Conservation (phyloP, 2,888 invertebrate genomes). For the Andrena hattorfiana region DNA sequence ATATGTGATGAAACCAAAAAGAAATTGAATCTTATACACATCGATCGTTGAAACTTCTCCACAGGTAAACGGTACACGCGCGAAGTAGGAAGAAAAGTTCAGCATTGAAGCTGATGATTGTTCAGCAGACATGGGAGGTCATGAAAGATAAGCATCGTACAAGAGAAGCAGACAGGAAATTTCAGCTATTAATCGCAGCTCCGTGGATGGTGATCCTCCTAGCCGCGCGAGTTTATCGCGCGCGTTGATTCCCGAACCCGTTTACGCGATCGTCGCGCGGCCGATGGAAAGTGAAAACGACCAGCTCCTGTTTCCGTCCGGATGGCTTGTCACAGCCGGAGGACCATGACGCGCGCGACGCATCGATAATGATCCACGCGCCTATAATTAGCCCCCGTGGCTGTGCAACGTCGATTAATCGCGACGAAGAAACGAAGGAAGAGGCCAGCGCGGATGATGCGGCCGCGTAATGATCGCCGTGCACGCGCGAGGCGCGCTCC, state of each 20-base stretch:
- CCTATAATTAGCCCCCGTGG: constrained; percentile 65
- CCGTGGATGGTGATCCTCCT: not conserved
- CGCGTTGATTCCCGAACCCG: constrained; percentile 25
- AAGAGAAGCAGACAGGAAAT: not conserved
- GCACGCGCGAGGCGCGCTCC: constrained; percentile 50
- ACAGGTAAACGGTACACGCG: not conserved
- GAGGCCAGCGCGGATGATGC: constrained; percentile 35
- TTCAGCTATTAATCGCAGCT: not conserved
- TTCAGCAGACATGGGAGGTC: not conserved
- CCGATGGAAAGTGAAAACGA: constrained; percentile 67
- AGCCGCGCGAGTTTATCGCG: not conserved
- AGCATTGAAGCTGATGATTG: not conserved
- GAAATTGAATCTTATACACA: no score
- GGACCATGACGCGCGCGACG: constrained; percentile 38
- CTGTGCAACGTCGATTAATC: constrained; percentile 53
- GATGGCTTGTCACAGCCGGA: constrained; percentile 26
- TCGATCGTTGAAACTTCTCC: no score
- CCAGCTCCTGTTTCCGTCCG: constrained; percentile 49
- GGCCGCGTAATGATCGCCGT: constrained; percentile 60
- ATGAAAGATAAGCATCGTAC: not conserved
- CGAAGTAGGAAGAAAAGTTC: not conserved
- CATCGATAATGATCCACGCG: constrained; percentile 69
- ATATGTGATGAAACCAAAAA: not conserved
- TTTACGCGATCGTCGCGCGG: constrained; percentile 33
- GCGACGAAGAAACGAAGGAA: constrained; percentile 20